Conservation (phyloP, 2,113 vertebrate species). For the Eurystomus gularis region DNA sequence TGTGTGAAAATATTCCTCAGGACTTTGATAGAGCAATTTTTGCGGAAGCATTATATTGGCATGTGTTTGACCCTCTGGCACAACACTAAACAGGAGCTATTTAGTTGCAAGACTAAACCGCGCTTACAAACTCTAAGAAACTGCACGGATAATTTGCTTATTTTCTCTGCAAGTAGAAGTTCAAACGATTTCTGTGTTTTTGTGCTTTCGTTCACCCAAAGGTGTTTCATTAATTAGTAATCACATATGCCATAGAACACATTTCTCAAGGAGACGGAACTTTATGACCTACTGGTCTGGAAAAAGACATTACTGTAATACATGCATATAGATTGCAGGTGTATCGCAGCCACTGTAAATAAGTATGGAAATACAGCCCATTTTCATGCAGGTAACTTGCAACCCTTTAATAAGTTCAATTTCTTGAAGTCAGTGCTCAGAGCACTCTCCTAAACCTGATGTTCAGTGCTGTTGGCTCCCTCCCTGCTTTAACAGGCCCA, state of each 20-base stretch:
- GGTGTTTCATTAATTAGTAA: constrained; percentile 47
- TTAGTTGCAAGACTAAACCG: background rate
- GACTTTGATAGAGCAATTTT: background rate
- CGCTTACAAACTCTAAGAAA: background rate
- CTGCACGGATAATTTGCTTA: constrained; percentile 2
- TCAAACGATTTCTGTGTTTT: background rate
- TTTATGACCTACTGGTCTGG: constrained; percentile 24
- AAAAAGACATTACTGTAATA: constrained; percentile 15
- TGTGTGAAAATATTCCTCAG: constrained; percentile 12
- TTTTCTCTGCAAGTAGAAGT: background rate
- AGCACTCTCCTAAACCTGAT: background rate
- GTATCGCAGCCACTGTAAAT: background rate
- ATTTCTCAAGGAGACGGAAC: background rate
- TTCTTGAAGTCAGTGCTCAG: background rate
- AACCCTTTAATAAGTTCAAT: background rate
- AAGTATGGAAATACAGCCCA: background rate
- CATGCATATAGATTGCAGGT: background rate
- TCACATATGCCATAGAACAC: background rate
- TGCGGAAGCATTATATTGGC: background rate
- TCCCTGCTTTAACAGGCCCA: background rate
- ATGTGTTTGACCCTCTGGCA: background rate
- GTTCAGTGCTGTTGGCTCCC: background rate
- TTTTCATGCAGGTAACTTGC: background rate
- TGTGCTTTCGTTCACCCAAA: constrained; percentile 18
- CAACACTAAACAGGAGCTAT: background rate